Evolutionary conservation across 2,888 invertebrate species (phyloP).

Genomic region (Apamea crenata): DNA sequence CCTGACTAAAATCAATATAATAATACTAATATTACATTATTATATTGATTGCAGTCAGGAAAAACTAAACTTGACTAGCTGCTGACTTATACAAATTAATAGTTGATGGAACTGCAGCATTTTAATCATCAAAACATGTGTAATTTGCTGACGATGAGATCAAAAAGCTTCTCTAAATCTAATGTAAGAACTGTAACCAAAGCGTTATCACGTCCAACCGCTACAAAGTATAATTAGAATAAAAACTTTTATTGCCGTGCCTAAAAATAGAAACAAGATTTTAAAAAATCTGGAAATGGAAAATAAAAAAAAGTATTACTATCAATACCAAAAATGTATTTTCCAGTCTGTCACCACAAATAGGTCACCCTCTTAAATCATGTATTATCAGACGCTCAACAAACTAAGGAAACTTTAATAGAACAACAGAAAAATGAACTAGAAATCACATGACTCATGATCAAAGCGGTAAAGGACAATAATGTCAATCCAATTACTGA

Average conservation of each 20-base stretch:
- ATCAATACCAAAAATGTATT: neutral
- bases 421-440: neutral
- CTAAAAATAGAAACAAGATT: neutral
- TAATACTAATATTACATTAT: no score
- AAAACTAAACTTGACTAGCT: neutral
- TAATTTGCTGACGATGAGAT: constrained; percentile 2
- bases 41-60: neutral
- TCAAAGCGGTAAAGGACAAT: neutral
- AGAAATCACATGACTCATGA: neutral
- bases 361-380: neutral
- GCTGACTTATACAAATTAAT: neutral
- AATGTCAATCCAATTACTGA: constrained; percentile 2
- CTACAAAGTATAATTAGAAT: neutral
- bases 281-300: neutral
- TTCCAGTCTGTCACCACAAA: neutral
- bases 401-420: neutral
- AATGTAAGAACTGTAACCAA: constrained; percentile 43
- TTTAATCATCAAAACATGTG: neutral
- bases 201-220: neutral
- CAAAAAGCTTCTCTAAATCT: constrained; percentile 57
- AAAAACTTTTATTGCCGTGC: neutral
- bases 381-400: neutral
- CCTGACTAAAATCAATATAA: no score
- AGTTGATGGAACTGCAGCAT: neutral
- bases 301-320: neutral